These are phyloP conservation scores for Scomberomorus guttatus DNA, from an alignment of 2,797 vertebrate species.

Conservation along the genomic window DNA sequence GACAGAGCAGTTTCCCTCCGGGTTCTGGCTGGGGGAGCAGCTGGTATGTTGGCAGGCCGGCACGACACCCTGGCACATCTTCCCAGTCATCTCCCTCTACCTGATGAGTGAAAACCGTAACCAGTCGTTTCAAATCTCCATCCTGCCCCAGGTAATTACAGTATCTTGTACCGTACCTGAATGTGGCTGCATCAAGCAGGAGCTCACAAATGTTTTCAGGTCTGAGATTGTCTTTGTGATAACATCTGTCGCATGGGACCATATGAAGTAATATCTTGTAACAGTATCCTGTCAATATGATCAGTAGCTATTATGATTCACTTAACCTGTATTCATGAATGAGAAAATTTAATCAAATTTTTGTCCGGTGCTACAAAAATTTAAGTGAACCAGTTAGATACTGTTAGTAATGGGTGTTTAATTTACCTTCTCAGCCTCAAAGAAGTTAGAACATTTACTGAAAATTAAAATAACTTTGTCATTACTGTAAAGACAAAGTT, in stretches of 20 bases:
- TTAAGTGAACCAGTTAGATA: neutral
- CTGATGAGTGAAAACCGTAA: constrained; percentile 97
- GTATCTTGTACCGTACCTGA: neutral
- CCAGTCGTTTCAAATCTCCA: constrained; percentile 98
- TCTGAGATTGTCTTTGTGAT: neutral
- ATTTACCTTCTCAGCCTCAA: neutral
- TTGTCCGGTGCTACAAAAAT: neutral
- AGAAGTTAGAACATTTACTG: neutral
- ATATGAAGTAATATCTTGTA: neutral
- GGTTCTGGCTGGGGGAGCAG: constrained; percentile 98
- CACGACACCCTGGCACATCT: constrained; percentile 98
- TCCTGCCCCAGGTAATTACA: constrained; percentile 93
- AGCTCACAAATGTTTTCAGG: neutral
- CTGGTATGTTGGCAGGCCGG: constrained; percentile 98
- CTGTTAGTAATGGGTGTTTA: neutral
- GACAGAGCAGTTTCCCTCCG: constrained; percentile 97
- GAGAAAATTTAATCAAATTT: neutral
- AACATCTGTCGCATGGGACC: neutral
- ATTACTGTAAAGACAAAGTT: neutral
- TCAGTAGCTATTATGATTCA: neutral
- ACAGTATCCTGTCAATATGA: neutral
- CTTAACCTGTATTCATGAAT: neutral
- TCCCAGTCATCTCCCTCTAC: constrained; percentile 97
- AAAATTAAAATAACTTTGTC: neutral
- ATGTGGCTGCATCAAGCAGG: neutral